phyloP scores from a whole-genome alignment of 2,888 invertebrate genomes.

The Eledone cirrhosa region DNA sequence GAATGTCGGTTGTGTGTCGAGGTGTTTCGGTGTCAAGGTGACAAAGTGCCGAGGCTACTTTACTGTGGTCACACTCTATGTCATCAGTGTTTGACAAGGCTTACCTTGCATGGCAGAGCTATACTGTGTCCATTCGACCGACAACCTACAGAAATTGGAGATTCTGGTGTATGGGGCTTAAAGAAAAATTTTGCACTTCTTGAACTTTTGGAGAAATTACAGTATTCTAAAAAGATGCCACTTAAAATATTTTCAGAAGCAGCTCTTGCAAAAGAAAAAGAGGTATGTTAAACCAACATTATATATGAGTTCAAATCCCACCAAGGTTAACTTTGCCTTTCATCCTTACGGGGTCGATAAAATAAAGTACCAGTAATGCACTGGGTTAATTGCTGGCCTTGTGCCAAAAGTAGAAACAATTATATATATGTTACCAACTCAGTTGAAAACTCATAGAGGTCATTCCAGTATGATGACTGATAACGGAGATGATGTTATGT shows the following conservation, averaged over 20 bases:
- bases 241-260: conserved; percentile 46
- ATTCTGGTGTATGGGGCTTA: conserved; percentile 69
- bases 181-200: conserved; percentile 73
- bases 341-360: too few species aligned
- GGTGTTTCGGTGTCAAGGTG: conserved; percentile 71
- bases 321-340: too few species aligned
- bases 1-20: conserved; percentile 73
- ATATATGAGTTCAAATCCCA: too few species aligned
- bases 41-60: conserved; percentile 70
- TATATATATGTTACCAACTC: too few species aligned
- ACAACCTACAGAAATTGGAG: conserved; percentile 70
- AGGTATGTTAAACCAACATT: conserved; percentile 42
- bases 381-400: too few species aligned
- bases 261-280: conserved; percentile 50
- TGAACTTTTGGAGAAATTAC: conserved; percentile 71
- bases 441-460: too few species aligned
- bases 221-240: conserved; percentile 53
- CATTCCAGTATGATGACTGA: too few species aligned
- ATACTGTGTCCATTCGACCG: conserved; percentile 72
- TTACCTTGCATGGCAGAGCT: conserved; percentile 66
- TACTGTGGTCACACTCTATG: conserved; percentile 70
- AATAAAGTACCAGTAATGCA: too few species aligned
- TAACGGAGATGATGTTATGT: too few species aligned
- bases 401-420: too few species aligned
- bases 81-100: conserved; percentile 70